These are phyloP conservation scores for Cossypha heuglini DNA, from an alignment of 2,797 vertebrate species.

Conservation along the genomic window DNA sequence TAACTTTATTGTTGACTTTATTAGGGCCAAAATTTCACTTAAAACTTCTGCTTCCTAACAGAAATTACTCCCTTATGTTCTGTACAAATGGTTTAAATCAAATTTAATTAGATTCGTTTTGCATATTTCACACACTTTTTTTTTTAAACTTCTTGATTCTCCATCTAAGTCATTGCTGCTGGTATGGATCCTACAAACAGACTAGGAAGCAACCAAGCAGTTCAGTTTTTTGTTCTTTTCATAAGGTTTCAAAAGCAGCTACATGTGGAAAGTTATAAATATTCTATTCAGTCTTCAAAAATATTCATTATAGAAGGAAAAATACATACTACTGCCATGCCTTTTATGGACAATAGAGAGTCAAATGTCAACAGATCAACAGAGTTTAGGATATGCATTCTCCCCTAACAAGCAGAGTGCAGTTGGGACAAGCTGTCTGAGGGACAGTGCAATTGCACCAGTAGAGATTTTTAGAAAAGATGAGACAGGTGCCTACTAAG, in stretches of 20 bases:
- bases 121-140: neutral
- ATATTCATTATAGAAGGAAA: neutral
- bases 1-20: conserved; percentile 32
- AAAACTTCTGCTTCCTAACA: neutral
- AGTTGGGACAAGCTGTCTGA: neutral
- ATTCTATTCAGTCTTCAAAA: neutral
- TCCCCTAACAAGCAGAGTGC: neutral
- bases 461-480: neutral
- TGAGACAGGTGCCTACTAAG: neutral
- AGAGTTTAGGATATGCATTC: neutral
- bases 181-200: neutral
- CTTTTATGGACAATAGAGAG: neutral
- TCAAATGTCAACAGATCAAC: neutral
- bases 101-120: neutral
- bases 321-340: neutral
- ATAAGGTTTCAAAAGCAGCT: neutral
- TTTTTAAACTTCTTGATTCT: neutral
- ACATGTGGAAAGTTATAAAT: neutral
- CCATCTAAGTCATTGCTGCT: neutral
- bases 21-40: neutral
- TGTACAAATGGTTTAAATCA: neutral
- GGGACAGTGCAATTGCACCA: neutral
- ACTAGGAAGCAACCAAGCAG: neutral
- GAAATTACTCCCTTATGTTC: conserved; percentile 8
- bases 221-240: neutral